Conservation (phyloP, 2,113 vertebrate genomes). For the Antigone vipio region DNA sequence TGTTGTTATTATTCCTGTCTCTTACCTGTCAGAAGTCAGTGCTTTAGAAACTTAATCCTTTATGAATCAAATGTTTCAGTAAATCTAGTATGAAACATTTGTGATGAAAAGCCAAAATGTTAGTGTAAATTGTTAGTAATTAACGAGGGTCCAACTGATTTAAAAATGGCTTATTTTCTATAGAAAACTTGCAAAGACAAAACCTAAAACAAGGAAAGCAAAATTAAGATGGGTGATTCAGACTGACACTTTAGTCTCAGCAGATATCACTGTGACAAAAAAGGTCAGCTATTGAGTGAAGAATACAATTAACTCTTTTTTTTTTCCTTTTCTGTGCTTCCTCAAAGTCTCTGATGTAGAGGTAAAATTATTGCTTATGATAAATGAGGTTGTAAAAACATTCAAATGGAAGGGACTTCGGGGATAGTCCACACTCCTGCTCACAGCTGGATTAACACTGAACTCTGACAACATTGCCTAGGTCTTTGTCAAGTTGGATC, state of each 20-base stretch:
- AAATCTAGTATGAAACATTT: background rate
- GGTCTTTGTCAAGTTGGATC: background rate
- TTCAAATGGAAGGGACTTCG: background rate
- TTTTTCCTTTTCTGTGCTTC: background rate
- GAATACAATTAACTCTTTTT: background rate
- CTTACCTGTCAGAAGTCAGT: background rate
- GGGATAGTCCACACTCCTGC: background rate
- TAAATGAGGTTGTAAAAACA: background rate
- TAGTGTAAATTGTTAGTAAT: background rate
- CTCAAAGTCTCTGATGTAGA: background rate
- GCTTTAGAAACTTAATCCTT: background rate
- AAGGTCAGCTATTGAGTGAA: background rate
- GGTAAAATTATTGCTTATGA: background rate
- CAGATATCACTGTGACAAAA: background rate
- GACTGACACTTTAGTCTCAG: background rate
- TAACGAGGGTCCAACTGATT: background rate
- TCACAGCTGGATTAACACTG: background rate
- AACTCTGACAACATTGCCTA: fast-evolving
- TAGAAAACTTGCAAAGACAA: background rate
- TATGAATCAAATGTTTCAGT: background rate
- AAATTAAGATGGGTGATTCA: background rate
- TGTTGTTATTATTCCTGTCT: background rate
- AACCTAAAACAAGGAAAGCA: background rate
- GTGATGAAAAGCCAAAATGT: background rate
- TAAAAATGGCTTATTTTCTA: background rate